These are phyloP conservation scores for Grapholita molesta DNA, from an alignment of 1,140 invertebrate genomes.

Conservation along the genomic window DNA sequence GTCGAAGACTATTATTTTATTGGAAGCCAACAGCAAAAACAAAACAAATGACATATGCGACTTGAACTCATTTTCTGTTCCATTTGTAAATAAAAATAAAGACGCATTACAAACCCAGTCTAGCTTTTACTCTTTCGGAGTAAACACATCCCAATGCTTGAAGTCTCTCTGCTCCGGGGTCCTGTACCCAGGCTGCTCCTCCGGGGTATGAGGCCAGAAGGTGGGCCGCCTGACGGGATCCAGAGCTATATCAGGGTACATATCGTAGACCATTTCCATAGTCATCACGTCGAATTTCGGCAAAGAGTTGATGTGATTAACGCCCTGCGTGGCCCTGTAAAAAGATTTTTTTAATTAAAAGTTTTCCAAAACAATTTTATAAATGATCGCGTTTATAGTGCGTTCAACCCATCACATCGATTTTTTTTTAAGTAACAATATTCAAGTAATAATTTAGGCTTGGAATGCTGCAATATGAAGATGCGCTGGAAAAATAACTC, in stretches of 20 bases:
- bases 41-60: no score
- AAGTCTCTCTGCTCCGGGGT: conserved; percentile 32
- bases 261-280: conserved; percentile 88
- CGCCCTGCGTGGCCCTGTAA: conserved; percentile 71
- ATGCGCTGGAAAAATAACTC: no score
- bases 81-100: no score
- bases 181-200: conserved; percentile 68
- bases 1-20: no score
- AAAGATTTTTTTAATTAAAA: conserved; percentile 15
- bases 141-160: conserved; percentile 16
- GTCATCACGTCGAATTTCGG: conserved; percentile 92
- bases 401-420: no score
- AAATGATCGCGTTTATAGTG: no score
- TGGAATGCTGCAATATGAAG: no score
- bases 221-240: conserved; percentile 82
- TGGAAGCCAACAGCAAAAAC: no score
- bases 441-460: no score
- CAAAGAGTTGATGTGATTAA: conserved; percentile 80
- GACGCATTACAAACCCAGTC: background rate
- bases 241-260: conserved; percentile 83
- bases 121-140: background rate
- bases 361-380: background rate
- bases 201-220: conserved; percentile 84
- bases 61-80: no score
- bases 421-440: no score